Conservation (phyloP, 1,140 invertebrate species). For the Zaprionus africanus region DNA sequence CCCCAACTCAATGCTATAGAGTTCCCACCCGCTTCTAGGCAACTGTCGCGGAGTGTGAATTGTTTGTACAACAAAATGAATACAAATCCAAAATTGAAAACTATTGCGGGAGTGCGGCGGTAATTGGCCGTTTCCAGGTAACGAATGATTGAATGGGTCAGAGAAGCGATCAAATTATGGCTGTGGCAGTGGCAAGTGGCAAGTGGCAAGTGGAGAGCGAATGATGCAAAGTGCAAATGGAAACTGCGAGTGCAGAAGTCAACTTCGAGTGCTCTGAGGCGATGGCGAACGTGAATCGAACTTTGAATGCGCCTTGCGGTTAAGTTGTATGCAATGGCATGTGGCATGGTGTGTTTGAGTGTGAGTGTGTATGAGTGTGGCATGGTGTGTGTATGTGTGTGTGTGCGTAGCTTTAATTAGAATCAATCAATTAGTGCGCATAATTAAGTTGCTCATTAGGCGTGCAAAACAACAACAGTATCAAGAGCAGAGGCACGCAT, state of each 20-base stretch:
- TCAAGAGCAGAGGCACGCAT: not conserved
- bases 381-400: not conserved
- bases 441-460: conserved; percentile 76
- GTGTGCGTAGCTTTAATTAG: conserved; percentile 49
- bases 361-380: not conserved
- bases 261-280: not conserved
- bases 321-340: not conserved
- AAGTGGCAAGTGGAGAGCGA: not conserved
- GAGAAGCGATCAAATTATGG: conserved; percentile 3
- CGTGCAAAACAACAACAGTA: conserved; percentile 10
- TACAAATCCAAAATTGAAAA: not conserved
- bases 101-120: not conserved
- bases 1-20: no score
- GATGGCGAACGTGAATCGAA: no score
- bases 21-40: not conserved
- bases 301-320: not conserved
- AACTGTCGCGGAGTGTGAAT: not conserved
- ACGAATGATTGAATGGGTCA: not conserved
- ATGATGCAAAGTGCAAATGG: not conserved
- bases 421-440: conserved; percentile 74
- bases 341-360: conserved; percentile 2
- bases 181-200: not conserved
- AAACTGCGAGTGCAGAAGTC: not conserved
- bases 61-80: not conserved
- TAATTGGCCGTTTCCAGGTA: conserved; percentile 13